phyloP scores from a whole-genome alignment of 1,140 invertebrate genomes.

The Hirudo medicinalis region DNA sequence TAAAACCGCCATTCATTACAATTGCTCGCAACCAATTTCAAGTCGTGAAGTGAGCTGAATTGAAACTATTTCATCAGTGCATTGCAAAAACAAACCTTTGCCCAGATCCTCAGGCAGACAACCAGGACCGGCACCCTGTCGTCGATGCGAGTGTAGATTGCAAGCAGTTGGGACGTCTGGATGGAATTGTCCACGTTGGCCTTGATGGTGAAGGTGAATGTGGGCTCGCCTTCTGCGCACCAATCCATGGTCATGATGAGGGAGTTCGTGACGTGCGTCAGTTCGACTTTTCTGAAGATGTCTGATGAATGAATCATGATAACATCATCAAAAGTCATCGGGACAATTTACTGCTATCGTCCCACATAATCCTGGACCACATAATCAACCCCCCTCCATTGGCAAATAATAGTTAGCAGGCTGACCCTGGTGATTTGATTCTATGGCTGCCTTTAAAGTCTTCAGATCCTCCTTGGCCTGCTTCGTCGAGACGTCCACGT shows the following conservation, averaged over 20 bases:
- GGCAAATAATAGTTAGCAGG: neutral
- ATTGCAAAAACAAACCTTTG: slow-evolving; percentile 30
- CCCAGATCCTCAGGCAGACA: slow-evolving; percentile 34
- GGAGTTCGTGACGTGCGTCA: slow-evolving; percentile 1
- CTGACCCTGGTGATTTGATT: neutral
- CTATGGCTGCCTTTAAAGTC: neutral
- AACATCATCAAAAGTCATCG: slow-evolving; percentile 18
- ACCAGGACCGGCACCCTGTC: slow-evolving; percentile 29
- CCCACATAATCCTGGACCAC: neutral
- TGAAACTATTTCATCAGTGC: neutral
- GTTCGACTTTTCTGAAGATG: slow-evolving; percentile 32
- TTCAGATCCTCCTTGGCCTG: neutral
- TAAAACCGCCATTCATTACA: no score
- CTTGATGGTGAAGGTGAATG: slow-evolving; percentile 28
- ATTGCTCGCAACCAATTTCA: no score
- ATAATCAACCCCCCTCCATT: neutral
- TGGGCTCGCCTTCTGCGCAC: slow-evolving; percentile 27
- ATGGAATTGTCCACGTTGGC: slow-evolving; percentile 30
- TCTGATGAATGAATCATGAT: slow-evolving; percentile 29
- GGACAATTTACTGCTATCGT: neutral
- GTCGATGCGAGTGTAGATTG: slow-evolving; percentile 33
- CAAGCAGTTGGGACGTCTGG: slow-evolving; percentile 30
- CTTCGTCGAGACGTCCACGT: slow-evolving; percentile 30
- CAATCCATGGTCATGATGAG: slow-evolving; percentile 34
- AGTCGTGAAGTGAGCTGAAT: neutral